Percentiles rank a stretch among this genome's conserved stretches.
These are phyloP conservation scores for Catagonus wagneri DNA, from an alignment of 2,113 vertebrate species.

Conservation along the genomic window DNA sequence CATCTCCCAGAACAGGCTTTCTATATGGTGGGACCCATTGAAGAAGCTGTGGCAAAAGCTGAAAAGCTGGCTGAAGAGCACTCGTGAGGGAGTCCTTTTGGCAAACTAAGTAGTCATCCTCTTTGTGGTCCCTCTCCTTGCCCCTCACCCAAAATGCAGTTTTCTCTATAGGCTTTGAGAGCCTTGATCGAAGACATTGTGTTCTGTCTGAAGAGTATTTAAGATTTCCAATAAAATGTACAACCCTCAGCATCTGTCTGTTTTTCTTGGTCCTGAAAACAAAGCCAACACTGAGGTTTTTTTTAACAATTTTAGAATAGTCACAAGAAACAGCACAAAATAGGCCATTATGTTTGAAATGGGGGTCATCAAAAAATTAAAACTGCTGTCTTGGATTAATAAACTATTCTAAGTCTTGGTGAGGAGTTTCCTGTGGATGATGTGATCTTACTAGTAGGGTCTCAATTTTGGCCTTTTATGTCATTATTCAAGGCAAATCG, in stretches of 20 bases:
- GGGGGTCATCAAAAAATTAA: background rate
- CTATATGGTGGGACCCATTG: constrained; percentile 99
- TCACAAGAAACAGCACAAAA: background rate
- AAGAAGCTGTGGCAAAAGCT: constrained; percentile 97
- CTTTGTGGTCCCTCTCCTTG: background rate
- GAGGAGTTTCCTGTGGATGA: background rate
- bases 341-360: constrained; percentile 6
- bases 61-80: constrained; percentile 96
- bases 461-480: background rate
- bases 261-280: constrained; percentile 45
- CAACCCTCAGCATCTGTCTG: background rate
- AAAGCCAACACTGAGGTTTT: background rate
- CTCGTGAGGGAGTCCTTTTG: constrained; percentile 85
- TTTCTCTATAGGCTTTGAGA: constrained; percentile 65
- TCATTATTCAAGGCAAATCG: background rate
- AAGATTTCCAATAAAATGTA: constrained; percentile 91
- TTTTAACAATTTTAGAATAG: constrained; percentile 7
- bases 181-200: constrained; percentile 62
- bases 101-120: background rate
- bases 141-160: constrained; percentile 43
- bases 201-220: constrained; percentile 85
- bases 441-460: background rate
- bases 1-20: constrained; percentile 97
- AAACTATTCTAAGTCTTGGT: background rate
- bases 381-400: background rate